Percentiles rank a stretch among this genome's conserved stretches.
Evolutionary conservation across 2,888 invertebrate genomes (phyloP).

Genomic region (Eustalomyia histrio): DNA sequence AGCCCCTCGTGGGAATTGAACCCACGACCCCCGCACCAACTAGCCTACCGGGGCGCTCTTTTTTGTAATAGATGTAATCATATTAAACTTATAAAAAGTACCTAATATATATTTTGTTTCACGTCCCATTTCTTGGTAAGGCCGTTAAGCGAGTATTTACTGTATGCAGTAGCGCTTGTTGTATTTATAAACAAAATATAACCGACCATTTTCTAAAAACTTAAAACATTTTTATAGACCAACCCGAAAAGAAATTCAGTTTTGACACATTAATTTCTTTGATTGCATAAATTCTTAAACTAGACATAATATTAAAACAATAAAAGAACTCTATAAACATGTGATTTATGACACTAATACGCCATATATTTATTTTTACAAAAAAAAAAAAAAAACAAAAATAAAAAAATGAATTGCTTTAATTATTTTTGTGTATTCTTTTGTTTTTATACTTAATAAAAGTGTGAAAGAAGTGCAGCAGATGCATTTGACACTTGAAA

Average conservation of each 20-base stretch:
- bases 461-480: slow-evolving; percentile 41
- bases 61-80: no score
- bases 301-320: neutral
- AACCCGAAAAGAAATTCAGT: neutral
- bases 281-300: neutral
- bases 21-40: no score
- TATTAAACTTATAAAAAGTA: no score
- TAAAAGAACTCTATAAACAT: slow-evolving; percentile 32
- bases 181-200: neutral
- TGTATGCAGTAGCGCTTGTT: neutral
- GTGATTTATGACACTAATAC: slow-evolving; percentile 62
- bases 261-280: neutral
- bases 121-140: neutral
- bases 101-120: no score
- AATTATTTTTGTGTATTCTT: slow-evolving; percentile 40
- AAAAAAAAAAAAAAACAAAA: slow-evolving; percentile 16
- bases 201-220: neutral
- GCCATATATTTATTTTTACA: slow-evolving; percentile 14
- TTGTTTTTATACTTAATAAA: slow-evolving; percentile 13
- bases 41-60: no score
- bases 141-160: neutral
- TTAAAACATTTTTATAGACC: neutral
- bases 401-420: slow-evolving; percentile 12
- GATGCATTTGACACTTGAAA: slow-evolving; percentile 52
- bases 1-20: no score